Evolutionary conservation across 2,888 invertebrate species (phyloP).

Genomic region (Tetropium fuscum): DNA sequence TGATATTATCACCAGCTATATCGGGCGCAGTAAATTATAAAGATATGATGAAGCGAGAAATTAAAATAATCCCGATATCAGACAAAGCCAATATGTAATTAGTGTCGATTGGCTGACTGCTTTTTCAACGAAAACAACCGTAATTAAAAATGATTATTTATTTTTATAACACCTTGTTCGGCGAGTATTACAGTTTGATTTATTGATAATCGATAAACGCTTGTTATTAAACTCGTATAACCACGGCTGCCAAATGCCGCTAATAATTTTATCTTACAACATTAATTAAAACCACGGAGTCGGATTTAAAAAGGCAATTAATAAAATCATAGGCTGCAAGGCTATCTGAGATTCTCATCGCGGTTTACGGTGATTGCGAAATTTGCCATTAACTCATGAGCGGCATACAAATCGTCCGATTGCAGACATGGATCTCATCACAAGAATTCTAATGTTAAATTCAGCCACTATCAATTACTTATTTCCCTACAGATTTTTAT

Average conservation of each 20-base stretch:
- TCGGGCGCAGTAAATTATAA: not conserved
- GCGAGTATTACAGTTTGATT: conserved; percentile 23
- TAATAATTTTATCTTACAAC: conserved; percentile 28
- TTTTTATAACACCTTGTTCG: conserved; percentile 28
- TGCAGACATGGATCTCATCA: too few relatives aligned
- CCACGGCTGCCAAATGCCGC: conserved; percentile 17
- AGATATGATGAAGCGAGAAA: not conserved
- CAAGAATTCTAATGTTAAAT: too few relatives aligned
- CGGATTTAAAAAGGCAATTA: conserved; percentile 25
- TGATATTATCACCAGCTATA: not conserved
- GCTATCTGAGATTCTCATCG: conserved; percentile 22
- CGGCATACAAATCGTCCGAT: not conserved
- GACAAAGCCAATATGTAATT: conserved; percentile 23
- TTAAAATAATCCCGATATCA: conserved; percentile 11
- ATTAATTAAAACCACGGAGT: conserved; percentile 25
- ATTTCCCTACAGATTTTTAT: too few relatives aligned
- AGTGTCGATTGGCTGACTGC: conserved; percentile 15
- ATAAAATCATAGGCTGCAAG: conserved; percentile 27
- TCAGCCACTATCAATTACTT: too few relatives aligned
- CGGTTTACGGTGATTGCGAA: conserved; percentile 11
- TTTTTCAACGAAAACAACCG: conserved; percentile 18
- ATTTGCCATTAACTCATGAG: not conserved
- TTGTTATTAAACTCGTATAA: conserved; percentile 19
- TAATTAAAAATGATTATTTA: conserved; percentile 28
- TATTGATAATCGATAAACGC: conserved; percentile 29